These are phyloP conservation scores for Notechis scutatus DNA, from an alignment of 2,113 vertebrate genomes.

Conservation along the genomic window DNA sequence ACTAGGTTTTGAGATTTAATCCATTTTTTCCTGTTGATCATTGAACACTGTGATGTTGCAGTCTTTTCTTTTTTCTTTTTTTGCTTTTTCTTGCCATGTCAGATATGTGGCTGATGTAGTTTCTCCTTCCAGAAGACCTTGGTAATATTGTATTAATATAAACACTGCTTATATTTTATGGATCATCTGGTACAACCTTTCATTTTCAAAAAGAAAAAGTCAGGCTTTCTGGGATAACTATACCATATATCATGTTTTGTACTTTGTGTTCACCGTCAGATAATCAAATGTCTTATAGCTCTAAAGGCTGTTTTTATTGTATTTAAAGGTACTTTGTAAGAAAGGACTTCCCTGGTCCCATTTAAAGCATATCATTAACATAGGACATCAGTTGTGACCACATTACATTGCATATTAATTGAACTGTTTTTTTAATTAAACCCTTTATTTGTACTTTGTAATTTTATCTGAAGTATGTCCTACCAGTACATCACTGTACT, in stretches of 20 bases:
- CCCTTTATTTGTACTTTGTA: not conserved
- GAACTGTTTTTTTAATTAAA: not conserved
- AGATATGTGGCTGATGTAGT: not conserved
- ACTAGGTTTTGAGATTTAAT: not conserved
- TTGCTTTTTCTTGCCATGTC: not conserved
- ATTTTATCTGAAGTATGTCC: not conserved
- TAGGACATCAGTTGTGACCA: not conserved
- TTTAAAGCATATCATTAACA: not conserved
- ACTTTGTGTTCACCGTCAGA: not conserved
- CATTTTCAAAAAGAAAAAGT: not conserved
- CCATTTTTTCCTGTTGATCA: conserved; percentile 1
- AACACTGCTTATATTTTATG: not conserved
- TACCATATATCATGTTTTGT: not conserved
- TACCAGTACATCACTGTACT: not conserved
- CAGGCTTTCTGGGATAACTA: not conserved
- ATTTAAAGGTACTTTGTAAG: not conserved
- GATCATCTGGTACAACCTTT: not conserved
- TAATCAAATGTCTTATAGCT: not conserved
- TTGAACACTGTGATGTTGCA: not conserved
- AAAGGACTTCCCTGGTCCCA: not conserved
- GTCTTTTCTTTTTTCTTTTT: not conserved
- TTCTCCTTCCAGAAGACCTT: not conserved
- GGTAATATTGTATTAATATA: not conserved
- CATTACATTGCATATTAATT: not conserved
- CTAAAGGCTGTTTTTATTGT: not conserved